Evolutionary conservation across 2,797 vertebrate species (phyloP).

Genomic region (Cyclopterus lumpus): DNA sequence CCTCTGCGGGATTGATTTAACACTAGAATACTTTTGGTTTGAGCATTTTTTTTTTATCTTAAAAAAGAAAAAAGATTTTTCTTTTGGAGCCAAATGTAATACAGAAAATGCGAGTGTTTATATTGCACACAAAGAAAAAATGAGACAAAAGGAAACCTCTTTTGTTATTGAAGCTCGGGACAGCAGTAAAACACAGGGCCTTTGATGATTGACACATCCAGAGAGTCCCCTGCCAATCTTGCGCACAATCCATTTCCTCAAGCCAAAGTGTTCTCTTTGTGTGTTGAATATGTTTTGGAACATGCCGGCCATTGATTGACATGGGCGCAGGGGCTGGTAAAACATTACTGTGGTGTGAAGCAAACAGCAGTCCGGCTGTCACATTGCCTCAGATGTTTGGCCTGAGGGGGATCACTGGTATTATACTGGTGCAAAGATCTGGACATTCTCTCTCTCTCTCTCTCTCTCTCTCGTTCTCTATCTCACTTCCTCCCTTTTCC

Average conservation of each 20-base stretch:
- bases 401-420: slow-evolving; percentile 78
- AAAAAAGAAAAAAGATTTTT: slow-evolving; percentile 5
- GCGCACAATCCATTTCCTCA: slow-evolving; percentile 80
- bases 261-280: slow-evolving; percentile 87
- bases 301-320: slow-evolving; percentile 87
- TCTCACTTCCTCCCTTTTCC: slow-evolving; percentile 53
- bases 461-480: slow-evolving; percentile 56
- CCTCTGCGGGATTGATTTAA: slow-evolving; percentile 16
- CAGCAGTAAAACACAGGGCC: slow-evolving; percentile 66
- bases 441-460: slow-evolving; percentile 49
- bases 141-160: slow-evolving; percentile 45
- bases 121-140: slow-evolving; percentile 40
- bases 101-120: slow-evolving; percentile 15
- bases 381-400: slow-evolving; percentile 81
- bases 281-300: slow-evolving; percentile 88
- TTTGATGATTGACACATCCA: slow-evolving; percentile 75
- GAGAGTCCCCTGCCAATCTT: slow-evolving; percentile 76
- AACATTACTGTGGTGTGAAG: slow-evolving; percentile 83
- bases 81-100: slow-evolving; percentile 39
- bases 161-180: slow-evolving; percentile 52
- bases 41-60: slow-evolving; percentile 19
- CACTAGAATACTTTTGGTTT: slow-evolving; percentile 33
- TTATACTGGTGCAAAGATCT: slow-evolving; percentile 69
- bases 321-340: slow-evolving; percentile 85
- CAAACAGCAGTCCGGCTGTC: slow-evolving; percentile 84